Evolutionary conservation across 2,888 invertebrate species (phyloP).

Genomic region (Tridacna crocea): DNA sequence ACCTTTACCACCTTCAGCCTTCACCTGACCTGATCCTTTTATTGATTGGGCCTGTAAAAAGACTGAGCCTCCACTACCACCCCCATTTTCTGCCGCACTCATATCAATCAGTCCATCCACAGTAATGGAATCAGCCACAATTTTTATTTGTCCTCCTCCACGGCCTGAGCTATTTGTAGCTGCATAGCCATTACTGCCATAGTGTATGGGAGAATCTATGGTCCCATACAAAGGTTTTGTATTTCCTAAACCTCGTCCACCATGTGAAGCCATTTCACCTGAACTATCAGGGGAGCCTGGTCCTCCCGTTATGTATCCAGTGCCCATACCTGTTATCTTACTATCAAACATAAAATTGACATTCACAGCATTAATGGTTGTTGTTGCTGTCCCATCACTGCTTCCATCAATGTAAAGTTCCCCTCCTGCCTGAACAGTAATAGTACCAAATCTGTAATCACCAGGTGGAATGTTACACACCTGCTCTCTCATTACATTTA

Average conservation of each 20-base stretch:
- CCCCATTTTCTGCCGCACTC: conserved; percentile 61
- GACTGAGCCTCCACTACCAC: conserved; percentile 73
- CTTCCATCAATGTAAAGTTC: conserved; percentile 65
- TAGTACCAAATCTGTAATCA: conserved; percentile 49
- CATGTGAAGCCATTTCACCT: conserved; percentile 66
- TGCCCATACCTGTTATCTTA: conserved; percentile 63
- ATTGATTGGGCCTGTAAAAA: conserved; percentile 51
- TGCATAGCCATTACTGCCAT: conserved; percentile 71
- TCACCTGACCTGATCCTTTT: conserved; percentile 64
- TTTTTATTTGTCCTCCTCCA: conserved; percentile 71
- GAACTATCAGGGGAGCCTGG: conserved; percentile 56
- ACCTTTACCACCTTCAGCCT: conserved; percentile 62
- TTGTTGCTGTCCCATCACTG: conserved; percentile 51
- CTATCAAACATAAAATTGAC: conserved; percentile 66
- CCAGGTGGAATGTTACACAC: conserved; percentile 62
- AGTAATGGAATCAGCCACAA: conserved; percentile 43
- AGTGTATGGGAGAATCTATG: conserved; percentile 61
- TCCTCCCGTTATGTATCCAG: conserved; percentile 62
- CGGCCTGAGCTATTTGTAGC: conserved; percentile 33
- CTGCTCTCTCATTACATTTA: conserved; percentile 60
- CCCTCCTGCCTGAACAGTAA: conserved; percentile 68
- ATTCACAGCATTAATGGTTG: conserved; percentile 61
- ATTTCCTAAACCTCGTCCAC: conserved; percentile 63
- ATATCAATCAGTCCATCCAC: conserved; percentile 69
- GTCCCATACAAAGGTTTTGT: conserved; percentile 64